A percentile compares a stretch with the other conserved stretches of the same genome.
These are phyloP conservation scores for Sesia apiformis DNA, from an alignment of 2,888 invertebrate genomes.

Conservation along the genomic window DNA sequence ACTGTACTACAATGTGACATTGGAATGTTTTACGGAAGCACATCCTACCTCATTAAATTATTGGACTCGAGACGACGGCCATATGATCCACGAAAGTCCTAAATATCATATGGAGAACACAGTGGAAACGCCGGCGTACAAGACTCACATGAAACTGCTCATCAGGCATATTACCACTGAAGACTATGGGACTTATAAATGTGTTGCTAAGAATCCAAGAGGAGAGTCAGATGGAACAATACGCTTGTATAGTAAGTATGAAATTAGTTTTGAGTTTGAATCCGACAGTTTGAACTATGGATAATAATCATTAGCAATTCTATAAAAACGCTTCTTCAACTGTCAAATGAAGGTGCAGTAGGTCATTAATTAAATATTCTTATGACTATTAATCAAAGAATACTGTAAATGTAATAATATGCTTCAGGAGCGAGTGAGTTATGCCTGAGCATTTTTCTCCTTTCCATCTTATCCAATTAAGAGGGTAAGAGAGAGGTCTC, in stretches of 20 bases:
- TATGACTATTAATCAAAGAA: not conserved
- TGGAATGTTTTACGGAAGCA: constrained; percentile 93
- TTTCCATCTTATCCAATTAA: no score
- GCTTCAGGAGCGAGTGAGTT: no score
- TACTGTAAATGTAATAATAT: no score
- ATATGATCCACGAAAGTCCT: constrained; percentile 89
- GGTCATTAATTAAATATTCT: no score
- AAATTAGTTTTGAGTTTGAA: no score
- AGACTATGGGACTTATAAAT: constrained; percentile 92
- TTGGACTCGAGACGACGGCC: constrained; percentile 90
- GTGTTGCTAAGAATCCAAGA: constrained; percentile 91
- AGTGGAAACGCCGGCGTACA: constrained; percentile 82
- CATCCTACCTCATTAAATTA: constrained; percentile 93
- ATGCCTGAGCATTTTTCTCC: no score
- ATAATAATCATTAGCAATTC: constrained; percentile 3
- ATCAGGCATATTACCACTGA: constrained; percentile 84
- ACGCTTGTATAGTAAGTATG: constrained; percentile 87
- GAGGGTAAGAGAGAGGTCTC: no score
- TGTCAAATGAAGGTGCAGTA: not conserved
- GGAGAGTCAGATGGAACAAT: constrained; percentile 94
- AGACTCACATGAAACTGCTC: constrained; percentile 90
- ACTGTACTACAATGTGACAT: constrained; percentile 85
- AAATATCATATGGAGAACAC: constrained; percentile 88
- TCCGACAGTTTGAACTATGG: not conserved
- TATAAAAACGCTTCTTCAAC: not conserved